Evolutionary conservation across 2,888 invertebrate genomes (phyloP), one percentile per base, ranked within the genome.

Genomic region (Phania funesta): DNA sequence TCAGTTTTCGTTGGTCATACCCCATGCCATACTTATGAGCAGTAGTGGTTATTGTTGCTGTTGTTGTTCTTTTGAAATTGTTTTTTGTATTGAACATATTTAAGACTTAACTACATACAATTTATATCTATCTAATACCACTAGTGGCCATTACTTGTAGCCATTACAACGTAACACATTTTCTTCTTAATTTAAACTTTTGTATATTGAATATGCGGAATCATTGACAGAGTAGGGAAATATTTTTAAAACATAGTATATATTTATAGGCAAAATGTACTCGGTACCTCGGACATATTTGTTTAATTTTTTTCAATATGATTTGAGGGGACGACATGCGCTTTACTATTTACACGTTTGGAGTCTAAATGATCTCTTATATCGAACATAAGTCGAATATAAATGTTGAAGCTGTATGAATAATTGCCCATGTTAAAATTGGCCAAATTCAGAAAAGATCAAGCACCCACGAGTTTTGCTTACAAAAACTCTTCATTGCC

Each of bases 71-170:
- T n/a, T n/a, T 8, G n/a, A 38, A 13, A 38, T 44, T 16, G 16
- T 46, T 38, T 26, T 54, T 60, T 46, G 18, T 22, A 71, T 74
- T 74, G 80, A 68, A 68, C 56, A 78, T 74, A 82, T 58, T 82
- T 82, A 74, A 78, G 68, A 9, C 68, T 74, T 74, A 82, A 82
- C 77, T 56, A 74, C 65, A 82, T 78, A 70, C 74, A 82, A 82
- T 78, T 82, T 82, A 82, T 78, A 65, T 70, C 74, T 26, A 74
- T 74, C 74, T 64, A 74, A 64, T 65, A 70, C 64, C 56, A 74
- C 73, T 77, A 68, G 70, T 77, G 71, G 71, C 60, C 60, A 81
- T 76, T 77, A 74, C 73, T 77, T 64, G 64, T 68, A 68, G 77
- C 74, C 82, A 78, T 78, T 82, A 78, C 56, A 64, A 46, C 54